Base-by-base conservation (phyloP, 2,888 invertebrate genomes). In the Dioctria linearis region DNA sequence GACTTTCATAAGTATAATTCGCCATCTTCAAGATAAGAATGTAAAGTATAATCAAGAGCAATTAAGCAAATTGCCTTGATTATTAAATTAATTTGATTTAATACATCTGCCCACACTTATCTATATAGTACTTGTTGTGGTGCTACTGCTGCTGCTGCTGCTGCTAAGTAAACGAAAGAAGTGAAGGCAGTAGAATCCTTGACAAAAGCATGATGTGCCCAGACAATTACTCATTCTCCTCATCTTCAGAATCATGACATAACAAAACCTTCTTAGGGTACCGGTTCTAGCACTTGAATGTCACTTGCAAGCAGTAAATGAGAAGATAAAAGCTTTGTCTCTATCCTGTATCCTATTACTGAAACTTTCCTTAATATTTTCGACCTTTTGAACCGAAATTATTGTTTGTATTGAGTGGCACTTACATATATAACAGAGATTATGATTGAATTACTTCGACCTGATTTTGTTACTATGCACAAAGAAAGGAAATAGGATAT, bases 41-140 rank as follows among this genome's bases (percentile, higher is more conserved):
- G 5, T 6, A 5, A 46, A 46, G 8, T 6, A 46, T 54, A 54
- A 54, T 54, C 49, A 25, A 25, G 25, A 8, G 37, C 69, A 69
- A 69, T 69, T 69, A 69, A 69, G 51, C 49, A 69, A 69, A 69
- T 69, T 49, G 69, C 51, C 25, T 25, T 69, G 25, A 43, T 69
- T 69, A 69, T 69, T 69, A 69, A 69, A 69, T 69, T 69, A 69
- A 54, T 54, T 51, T 69, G 69, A 69, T 69, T 69, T 69, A 37
- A 37, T 69, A 69, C 69, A 69, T 69, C 39, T 69, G 51, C 37
- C 54, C 54, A 66, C 69, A 49, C 37, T 49, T 69, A 25, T 25
- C 25, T 25, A 25, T 25, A n/a, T n/a, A n/a, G n/a, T n/a, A 25
- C 25, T 25, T 25, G 25, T 25, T 25, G 25, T 25, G 25, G 25